Evolutionary conservation across 2,888 invertebrate genomes (phyloP).

Genomic region (Pollenia amentaria): DNA sequence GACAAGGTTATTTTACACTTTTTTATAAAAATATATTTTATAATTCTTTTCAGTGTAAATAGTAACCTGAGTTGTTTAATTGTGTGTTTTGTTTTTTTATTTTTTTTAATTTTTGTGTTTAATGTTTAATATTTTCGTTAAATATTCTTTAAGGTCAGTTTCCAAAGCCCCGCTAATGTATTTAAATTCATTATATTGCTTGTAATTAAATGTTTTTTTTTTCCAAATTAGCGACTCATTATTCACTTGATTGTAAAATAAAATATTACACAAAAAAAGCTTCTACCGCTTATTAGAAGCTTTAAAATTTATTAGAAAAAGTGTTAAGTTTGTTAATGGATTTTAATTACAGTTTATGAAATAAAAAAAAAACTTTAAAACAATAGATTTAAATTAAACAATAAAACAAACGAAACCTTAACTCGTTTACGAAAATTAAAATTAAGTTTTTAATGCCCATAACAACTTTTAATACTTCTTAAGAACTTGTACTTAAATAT

Average conservation of each 20-base stretch:
- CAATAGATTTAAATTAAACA: background rate
- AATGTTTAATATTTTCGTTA: conserved; percentile 42
- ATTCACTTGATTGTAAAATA: conserved; percentile 29
- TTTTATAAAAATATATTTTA: too few species aligned
- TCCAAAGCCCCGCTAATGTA: conserved; percentile 39
- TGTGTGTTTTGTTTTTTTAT: background rate
- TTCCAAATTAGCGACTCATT: conserved; percentile 46
- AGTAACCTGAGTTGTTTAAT: background rate
- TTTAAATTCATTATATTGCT: conserved; percentile 42
- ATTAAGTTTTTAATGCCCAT: background rate
- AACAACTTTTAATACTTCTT: background rate
- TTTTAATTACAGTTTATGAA: conserved; percentile 30
- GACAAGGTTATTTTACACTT: background rate
- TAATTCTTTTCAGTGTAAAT: conserved; percentile 2
- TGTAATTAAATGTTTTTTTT: conserved; percentile 2
- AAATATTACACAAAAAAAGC: conserved; percentile 24
- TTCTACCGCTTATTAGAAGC: background rate
- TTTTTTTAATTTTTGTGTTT: background rate
- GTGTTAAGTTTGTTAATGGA: conserved; percentile 27
- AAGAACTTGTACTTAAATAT: background rate
- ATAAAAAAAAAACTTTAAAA: conserved; percentile 11
- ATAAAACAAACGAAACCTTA: background rate
- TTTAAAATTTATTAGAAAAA: conserved; percentile 39
- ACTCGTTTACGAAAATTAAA: background rate
- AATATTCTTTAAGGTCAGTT: conserved; percentile 64